phyloP scores from a whole-genome alignment of 2,113 vertebrate species.

The Phyllopteryx taeniolatus region DNA sequence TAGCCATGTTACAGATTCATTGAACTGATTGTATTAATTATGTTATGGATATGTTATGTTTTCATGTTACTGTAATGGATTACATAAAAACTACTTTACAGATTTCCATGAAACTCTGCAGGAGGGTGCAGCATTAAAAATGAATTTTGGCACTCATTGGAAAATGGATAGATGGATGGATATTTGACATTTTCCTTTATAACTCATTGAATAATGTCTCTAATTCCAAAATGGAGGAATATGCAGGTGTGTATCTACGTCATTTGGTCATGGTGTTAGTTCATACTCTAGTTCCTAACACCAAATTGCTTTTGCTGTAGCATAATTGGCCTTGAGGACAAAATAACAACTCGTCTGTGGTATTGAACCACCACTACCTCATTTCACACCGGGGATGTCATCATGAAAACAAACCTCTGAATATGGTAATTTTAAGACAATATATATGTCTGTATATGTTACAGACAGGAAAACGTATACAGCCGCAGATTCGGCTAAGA shows the following conservation, averaged over 20 bases:
- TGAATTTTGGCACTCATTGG: no score
- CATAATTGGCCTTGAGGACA: not conserved
- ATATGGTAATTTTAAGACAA: constrained; percentile 5
- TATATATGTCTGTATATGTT: constrained; percentile 15
- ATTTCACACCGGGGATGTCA: constrained; percentile 21
- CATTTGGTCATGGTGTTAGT: not conserved
- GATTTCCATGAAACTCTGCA: no score
- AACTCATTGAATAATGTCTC: no score
- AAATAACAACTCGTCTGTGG: not conserved
- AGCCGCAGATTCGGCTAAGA: constrained; percentile 10
- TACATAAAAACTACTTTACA: no score
- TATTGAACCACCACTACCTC: not conserved
- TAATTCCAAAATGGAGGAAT: no score
- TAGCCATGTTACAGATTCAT: no score
- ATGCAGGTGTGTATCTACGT: not conserved
- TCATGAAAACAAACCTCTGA: constrained; percentile 12
- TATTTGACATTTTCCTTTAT: no score
- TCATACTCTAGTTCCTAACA: not conserved
- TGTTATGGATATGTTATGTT: not conserved
- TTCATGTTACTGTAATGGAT: no score
- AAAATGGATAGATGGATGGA: no score
- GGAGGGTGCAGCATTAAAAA: no score
- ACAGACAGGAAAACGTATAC: constrained; percentile 18
- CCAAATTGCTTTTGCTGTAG: not conserved
- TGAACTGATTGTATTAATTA: not conserved